These are phyloP conservation scores for Nineta flava DNA, from an alignment of 2,888 invertebrate genomes.

Conservation along the genomic window DNA sequence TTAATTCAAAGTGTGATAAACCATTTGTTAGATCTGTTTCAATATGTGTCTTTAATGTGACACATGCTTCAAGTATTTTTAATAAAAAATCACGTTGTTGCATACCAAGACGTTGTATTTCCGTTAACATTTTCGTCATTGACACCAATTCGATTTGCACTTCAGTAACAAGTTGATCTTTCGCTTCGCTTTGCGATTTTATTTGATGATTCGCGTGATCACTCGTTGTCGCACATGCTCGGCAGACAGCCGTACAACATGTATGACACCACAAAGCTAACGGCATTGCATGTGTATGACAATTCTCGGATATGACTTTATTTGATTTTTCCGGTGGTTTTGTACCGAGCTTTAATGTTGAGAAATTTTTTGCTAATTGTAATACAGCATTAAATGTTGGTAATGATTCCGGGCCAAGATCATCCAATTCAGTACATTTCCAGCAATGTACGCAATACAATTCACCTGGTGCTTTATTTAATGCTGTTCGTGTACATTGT, in stretches of 20 bases:
- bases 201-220: conserved; percentile 51
- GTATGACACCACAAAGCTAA: conserved; percentile 53
- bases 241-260: conserved; percentile 45
- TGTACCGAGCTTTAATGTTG: conserved; percentile 36
- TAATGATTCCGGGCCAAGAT: conserved; percentile 46
- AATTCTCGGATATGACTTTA: conserved; percentile 38
- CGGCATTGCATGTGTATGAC: conserved; percentile 57
- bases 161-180: conserved; percentile 46
- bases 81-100: conserved; percentile 56
- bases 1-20: conserved; percentile 45
- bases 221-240: conserved; percentile 47
- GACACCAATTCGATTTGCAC: conserved; percentile 48
- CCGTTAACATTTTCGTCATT: conserved; percentile 50
- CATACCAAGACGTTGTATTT: conserved; percentile 51
- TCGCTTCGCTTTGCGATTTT: conserved; percentile 49
- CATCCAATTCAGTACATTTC: conserved; percentile 54
- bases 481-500: conserved; percentile 51
- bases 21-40: conserved; percentile 57
- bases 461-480: conserved; percentile 46
- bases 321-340: conserved; percentile 27
- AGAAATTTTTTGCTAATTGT: conserved; percentile 46
- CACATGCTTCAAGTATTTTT: conserved; percentile 57
- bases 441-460: conserved; percentile 58
- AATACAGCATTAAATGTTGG: conserved; percentile 53
- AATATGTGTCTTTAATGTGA: conserved; percentile 56